These are phyloP conservation scores for Corynorhinus townsendii DNA, from an alignment of 2,113 vertebrate genomes.

Conservation along the genomic window DNA sequence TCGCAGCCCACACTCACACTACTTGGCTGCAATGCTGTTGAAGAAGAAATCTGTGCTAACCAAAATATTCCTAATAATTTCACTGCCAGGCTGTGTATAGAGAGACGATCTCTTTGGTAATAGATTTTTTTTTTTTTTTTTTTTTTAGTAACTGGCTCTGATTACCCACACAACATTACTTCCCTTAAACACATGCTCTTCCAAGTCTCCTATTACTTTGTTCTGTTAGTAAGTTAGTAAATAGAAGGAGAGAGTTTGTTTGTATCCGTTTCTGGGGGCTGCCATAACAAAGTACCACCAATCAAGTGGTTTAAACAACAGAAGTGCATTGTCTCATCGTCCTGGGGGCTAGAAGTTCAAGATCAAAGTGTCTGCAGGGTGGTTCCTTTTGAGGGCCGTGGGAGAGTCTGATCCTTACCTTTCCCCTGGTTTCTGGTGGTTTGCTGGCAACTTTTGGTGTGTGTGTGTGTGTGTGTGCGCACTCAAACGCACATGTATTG, in stretches of 20 bases:
- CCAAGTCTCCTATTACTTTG: not conserved
- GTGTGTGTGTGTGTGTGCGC: not conserved
- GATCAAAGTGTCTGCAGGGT: not conserved
- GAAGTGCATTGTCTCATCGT: not conserved
- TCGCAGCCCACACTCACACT: slow-evolving; percentile 22
- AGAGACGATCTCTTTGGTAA: not conserved
- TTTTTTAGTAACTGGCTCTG: not conserved
- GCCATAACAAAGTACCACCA: not conserved
- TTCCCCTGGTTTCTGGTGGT: not conserved
- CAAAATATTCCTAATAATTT: slow-evolving; percentile 46
- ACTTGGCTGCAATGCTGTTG: slow-evolving; percentile 16
- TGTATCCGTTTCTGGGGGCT: not conserved
- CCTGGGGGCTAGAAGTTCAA: not conserved
- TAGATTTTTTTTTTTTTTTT: too few relatives aligned
- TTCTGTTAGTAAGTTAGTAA: not conserved
- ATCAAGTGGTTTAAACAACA: not conserved
- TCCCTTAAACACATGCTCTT: slow-evolving; percentile 24
- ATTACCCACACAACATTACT: not conserved
- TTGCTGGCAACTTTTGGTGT: not conserved
- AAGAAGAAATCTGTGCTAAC: slow-evolving; percentile 39
- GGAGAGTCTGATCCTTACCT: not conserved
- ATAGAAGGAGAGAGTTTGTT: not conserved
- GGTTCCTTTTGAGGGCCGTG: not conserved
- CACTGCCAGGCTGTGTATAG: not conserved
- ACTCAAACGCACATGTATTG: not conserved